Evolutionary conservation across 1,140 invertebrate genomes (phyloP).

Genomic region (Contarinia nasturtii): DNA sequence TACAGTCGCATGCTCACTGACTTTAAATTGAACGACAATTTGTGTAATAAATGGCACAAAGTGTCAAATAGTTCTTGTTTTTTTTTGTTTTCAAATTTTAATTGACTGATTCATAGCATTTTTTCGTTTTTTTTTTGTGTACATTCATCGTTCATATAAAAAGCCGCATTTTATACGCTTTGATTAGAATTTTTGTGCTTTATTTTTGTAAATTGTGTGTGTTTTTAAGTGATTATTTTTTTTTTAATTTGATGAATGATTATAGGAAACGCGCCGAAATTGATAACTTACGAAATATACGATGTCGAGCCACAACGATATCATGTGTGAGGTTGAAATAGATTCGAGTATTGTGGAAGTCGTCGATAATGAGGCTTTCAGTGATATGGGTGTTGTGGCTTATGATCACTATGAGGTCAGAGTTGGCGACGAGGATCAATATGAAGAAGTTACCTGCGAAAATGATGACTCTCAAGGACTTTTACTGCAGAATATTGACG

Average conservation of each 20-base stretch:
- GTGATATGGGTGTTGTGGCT: constrained; percentile 6
- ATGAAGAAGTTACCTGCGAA: constrained; percentile 10
- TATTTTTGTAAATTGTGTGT: neutral
- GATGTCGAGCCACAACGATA: constrained; percentile 31
- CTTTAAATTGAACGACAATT: no score
- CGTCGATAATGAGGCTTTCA: constrained; percentile 3
- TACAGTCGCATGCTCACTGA: no score
- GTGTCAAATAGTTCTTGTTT: no score
- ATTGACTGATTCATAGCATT: no score
- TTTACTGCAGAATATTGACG: constrained; percentile 10
- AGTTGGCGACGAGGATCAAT: constrained; percentile 13
- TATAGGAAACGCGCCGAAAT: neutral
- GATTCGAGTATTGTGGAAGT: constrained; percentile 26
- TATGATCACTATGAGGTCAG: constrained; percentile 30
- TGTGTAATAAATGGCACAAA: no score
- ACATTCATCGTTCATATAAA: no score
- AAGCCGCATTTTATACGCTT: neutral
- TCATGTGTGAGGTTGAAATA: constrained; percentile 39
- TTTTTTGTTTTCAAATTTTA: no score
- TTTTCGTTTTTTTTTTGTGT: no score
- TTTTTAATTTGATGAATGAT: neutral
- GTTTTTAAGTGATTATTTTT: neutral
- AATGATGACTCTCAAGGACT: constrained; percentile 6
- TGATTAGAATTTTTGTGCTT: neutral
- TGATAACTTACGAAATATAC: neutral